Percentiles rank a stretch among this genome's conserved stretches.
Conservation (phyloP, 30 jellyfish, hydroid and myxozoan species). For the Cassiopea andromeda region DNA sequence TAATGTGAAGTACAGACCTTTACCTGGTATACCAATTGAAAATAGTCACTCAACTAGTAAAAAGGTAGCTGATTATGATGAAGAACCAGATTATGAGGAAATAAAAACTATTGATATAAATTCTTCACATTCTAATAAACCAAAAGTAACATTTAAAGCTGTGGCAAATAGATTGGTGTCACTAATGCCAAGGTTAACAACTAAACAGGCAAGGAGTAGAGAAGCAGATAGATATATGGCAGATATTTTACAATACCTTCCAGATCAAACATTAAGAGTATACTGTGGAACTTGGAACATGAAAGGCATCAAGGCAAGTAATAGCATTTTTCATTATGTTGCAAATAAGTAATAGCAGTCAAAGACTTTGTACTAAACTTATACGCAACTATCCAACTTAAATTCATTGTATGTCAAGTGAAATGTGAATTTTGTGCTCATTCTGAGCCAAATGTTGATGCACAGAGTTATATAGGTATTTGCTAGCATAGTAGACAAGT, state of each 20-base stretch:
- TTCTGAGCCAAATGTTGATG: too few relatives aligned
- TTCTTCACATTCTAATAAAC: background rate
- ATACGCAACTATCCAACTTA: too few relatives aligned
- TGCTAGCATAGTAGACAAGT: too few relatives aligned
- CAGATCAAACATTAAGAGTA: constrained; percentile 82
- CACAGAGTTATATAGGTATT: too few relatives aligned
- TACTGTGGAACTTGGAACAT: constrained; percentile 98
- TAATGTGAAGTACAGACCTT: constrained; percentile 71
- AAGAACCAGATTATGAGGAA: constrained; percentile 14
- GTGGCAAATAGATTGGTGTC: constrained; percentile 81
- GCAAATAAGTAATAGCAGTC: background rate
- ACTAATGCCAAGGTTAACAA: constrained; percentile 91
- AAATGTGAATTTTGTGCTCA: too few relatives aligned
- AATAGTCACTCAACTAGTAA: constrained; percentile 1
- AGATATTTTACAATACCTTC: constrained; percentile 82
- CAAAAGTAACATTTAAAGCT: constrained; percentile 79
- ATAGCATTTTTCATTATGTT: background rate
- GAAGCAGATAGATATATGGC: constrained; percentile 81
- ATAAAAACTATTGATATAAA: constrained; percentile 23
- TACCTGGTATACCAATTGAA: constrained; percentile 85
- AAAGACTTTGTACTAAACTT: background rate
- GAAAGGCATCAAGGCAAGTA: constrained; percentile 96
- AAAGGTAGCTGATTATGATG: constrained; percentile 33
- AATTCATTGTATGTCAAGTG: too few relatives aligned
- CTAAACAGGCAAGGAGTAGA: constrained; percentile 91